Conservation (phyloP, 2,113 vertebrate genomes). For the Amphilophus citrinellus region DNA sequence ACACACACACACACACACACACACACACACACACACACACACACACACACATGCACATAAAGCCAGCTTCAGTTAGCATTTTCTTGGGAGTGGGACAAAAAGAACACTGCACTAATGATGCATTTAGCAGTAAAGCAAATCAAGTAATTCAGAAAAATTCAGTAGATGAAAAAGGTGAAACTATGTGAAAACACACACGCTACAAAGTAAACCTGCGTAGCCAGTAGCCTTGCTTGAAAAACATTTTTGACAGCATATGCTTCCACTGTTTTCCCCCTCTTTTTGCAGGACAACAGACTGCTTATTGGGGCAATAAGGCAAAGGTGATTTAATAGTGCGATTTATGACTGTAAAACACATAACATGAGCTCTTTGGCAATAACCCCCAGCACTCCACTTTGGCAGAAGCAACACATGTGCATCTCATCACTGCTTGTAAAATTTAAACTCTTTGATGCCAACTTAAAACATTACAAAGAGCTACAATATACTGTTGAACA, state of each 20-base stretch:
- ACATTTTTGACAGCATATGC: conserved; percentile 21
- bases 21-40: too few relatives aligned
- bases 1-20: background rate
- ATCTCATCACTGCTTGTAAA: conserved; percentile 58
- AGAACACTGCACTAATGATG: background rate
- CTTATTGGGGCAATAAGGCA: conserved; percentile 41
- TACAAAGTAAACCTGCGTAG: conserved; percentile 33
- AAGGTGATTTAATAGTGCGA: conserved; percentile 63
- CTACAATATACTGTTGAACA: conserved; percentile 37
- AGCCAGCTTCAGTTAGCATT: background rate
- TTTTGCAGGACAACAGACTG: background rate
- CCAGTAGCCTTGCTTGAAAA: conserved; percentile 9
- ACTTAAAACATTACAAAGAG: conserved; percentile 31
- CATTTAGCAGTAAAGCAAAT: conserved; percentile 1
- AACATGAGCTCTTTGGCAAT: conserved; percentile 38
- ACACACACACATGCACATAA: too few relatives aligned
- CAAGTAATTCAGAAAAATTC: background rate
- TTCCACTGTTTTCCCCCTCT: conserved; percentile 21
- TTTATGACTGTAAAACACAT: conserved; percentile 59
- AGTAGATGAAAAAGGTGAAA: background rate
- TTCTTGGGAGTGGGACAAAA: background rate
- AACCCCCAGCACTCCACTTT: conserved; percentile 20
- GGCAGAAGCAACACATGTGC: conserved; percentile 51
- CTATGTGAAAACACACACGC: background rate
- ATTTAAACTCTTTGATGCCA: conserved; percentile 54